phyloP scores from a whole-genome alignment of 1,140 invertebrate genomes.

The Aphelenchoides fujianensis region DNA sequence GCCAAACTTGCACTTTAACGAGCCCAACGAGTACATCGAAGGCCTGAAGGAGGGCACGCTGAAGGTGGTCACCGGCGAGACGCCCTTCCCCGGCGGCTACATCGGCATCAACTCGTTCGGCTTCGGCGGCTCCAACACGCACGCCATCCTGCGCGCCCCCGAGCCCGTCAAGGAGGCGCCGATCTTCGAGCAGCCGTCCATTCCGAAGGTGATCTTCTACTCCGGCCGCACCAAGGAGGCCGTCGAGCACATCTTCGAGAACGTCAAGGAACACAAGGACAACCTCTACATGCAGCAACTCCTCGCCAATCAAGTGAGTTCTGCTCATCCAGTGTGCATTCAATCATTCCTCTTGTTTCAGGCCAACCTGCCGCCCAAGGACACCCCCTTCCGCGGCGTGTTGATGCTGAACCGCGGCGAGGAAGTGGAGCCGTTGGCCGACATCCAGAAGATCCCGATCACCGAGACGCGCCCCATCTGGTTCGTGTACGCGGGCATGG shows the following conservation, averaged over 20 bases:
- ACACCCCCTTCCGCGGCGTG: conserved; percentile 57
- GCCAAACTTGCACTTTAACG: conserved; percentile 80
- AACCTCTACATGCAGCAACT: conserved; percentile 54
- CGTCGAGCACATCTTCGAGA: conserved; percentile 70
- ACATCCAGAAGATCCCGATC: conserved; percentile 65
- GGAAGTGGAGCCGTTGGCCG: conserved; percentile 62
- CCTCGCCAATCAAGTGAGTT: conserved; percentile 49
- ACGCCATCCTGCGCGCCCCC: conserved; percentile 71
- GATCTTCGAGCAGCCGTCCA: conserved; percentile 48
- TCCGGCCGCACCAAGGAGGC: conserved; percentile 81
- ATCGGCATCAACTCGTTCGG: conserved; percentile 91
- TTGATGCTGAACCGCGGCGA: conserved; percentile 27
- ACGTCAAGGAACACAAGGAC: conserved; percentile 65
- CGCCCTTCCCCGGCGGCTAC: conserved; percentile 78
- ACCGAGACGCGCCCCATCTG: conserved; percentile 73
- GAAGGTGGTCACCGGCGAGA: conserved; percentile 77
- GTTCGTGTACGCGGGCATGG: conserved; percentile 94
- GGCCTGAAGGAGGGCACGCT: conserved; percentile 79
- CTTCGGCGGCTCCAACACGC: conserved; percentile 93
- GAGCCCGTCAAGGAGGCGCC: conserved; percentile 65
- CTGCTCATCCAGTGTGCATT: background rate
- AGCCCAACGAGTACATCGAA: conserved; percentile 82
- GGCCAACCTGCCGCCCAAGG: conserved; percentile 58
- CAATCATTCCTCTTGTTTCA: conserved; percentile 12
- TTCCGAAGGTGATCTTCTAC: conserved; percentile 73